These are phyloP conservation scores for Prolemur simus DNA, from an alignment of 2,113 vertebrate species.

Conservation along the genomic window DNA sequence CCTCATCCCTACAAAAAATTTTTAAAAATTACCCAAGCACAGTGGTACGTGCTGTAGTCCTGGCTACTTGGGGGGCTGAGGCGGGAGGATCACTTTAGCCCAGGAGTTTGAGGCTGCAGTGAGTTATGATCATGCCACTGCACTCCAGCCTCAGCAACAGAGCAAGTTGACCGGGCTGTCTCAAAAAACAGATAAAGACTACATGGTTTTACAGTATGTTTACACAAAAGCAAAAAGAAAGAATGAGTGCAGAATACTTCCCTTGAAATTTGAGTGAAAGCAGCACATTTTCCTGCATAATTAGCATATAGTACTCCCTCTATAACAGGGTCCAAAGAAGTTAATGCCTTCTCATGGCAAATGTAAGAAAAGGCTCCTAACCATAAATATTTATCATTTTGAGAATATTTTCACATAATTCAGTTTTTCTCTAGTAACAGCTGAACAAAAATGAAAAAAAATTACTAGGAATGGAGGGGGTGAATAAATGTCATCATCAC, in stretches of 20 bases:
- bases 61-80: no score
- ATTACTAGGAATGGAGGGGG: not conserved
- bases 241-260: not conserved
- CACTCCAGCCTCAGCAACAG: no score
- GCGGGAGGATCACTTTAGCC: no score
- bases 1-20: no score
- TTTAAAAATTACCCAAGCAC: no score
- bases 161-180: no score
- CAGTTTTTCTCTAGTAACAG: not conserved
- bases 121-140: no score
- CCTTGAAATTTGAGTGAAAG: not conserved
- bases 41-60: no score
- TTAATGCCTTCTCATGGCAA: not conserved
- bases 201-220: not conserved
- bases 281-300: not conserved
- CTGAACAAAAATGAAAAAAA: slow-evolving; percentile 6
- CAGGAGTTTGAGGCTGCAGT: no score
- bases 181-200: not conserved
- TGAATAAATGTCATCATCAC: not conserved
- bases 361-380: not conserved
- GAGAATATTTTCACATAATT: slow-evolving; percentile 12
- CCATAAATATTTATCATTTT: slow-evolving; percentile 30
- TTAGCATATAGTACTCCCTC: not conserved
- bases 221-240: not conserved
- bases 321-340: not conserved